Base-by-base conservation (phyloP, 1,140 invertebrate genomes). In the Ips typographus region DNA sequence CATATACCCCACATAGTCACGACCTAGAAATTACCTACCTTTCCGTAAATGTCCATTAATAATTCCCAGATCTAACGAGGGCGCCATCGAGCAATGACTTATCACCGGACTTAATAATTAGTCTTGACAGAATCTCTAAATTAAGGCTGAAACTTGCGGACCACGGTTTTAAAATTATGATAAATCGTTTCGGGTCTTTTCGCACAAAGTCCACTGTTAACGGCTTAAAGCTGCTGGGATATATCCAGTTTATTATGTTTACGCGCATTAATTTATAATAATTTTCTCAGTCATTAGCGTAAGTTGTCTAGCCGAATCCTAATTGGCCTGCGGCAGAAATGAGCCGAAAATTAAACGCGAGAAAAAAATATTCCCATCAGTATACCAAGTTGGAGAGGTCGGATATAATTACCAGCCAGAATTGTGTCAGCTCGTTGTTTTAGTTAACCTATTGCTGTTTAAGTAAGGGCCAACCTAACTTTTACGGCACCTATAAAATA, bases 71-170 rank as follows among this genome's bases (percentile, higher is more conserved):
- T 49, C 39, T 36, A 58, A n/a, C n/a, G 37, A 40, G 58, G 49
- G 8, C 37, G 57, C 7, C 43, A n/a, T 42, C 6, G 44, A 51
- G 51, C 44, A 60, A 52, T 61, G 58, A 60, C 57, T 68, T 61
- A 68, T 68, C 66, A 61, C 66, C 57, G 58, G 58, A 53, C 57
- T 61, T 68, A 61, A 68, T 68, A 61, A 68, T 68, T 61, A 60
- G 47, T 39, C 49, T 42, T 44, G 49, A 68, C 58, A 61, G 40
- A 68, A 68, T 60, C 43, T 53, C 66, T 68, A 68, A 68, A 68
- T 68, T 68, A 61, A 61, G 66, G 47, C 57, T 49, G 56, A 43
- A 52, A 43, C 66, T 53, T 40, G 49, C 42, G 49, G 51, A 41
- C 57, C 8, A 39, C 40, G 47, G 49, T 55, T 68, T 68, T 60